Evolutionary conservation across 2,888 invertebrate genomes (phyloP).

Genomic region (Cactoblastis cactorum): DNA sequence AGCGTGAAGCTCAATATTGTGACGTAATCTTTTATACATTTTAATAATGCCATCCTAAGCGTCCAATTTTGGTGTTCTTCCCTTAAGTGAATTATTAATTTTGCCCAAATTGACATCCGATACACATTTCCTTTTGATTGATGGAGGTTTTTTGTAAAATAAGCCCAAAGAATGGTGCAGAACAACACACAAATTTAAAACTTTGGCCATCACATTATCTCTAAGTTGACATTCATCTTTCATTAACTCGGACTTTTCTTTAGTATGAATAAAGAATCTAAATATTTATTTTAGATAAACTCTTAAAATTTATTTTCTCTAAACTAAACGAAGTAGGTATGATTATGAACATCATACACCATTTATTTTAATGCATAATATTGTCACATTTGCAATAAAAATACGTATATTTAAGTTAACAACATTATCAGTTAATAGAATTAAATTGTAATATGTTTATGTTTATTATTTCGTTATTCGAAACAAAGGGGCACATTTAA

Average conservation of each 20-base stretch:
- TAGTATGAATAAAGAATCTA: too few relatives aligned
- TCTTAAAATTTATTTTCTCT: too few relatives aligned
- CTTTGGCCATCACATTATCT: neutral
- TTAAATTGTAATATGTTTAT: too few relatives aligned
- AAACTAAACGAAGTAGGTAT: too few relatives aligned
- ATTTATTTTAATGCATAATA: too few relatives aligned
- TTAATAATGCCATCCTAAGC: conserved; percentile 22
- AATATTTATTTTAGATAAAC: too few relatives aligned
- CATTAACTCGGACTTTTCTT: neutral
- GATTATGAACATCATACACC: too few relatives aligned
- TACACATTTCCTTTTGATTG: conserved; percentile 34
- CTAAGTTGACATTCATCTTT: neutral
- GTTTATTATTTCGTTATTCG: neutral
- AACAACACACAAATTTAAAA: conserved; percentile 11
- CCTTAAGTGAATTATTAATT: conserved; percentile 25
- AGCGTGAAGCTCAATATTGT: conserved; percentile 14
- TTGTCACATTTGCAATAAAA: too few relatives aligned
- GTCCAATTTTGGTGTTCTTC: conserved; percentile 22
- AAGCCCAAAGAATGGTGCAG: conserved; percentile 21
- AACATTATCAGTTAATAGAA: too few relatives aligned
- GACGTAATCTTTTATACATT: conserved; percentile 21
- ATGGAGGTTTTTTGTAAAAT: conserved; percentile 33
- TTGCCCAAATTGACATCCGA: conserved; percentile 30
- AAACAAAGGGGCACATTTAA: neutral
- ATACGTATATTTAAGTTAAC: too few relatives aligned